Evolutionary conservation across 1,140 invertebrate species (phyloP).

Genomic region (Platyscapa corneri): DNA sequence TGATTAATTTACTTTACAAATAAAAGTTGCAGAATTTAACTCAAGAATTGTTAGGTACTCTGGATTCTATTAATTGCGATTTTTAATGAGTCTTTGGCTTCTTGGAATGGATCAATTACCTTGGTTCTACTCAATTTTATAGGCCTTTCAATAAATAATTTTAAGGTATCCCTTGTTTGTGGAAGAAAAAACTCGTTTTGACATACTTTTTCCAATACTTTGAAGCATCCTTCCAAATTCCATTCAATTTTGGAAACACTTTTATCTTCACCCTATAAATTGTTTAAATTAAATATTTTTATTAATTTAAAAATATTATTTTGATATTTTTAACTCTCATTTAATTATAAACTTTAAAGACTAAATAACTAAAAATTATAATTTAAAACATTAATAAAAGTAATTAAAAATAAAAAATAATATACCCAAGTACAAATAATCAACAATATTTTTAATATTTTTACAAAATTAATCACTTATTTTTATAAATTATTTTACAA

Average conservation of each 20-base stretch:
- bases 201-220: constrained; percentile 75
- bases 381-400: too few species aligned
- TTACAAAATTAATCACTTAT: too few species aligned
- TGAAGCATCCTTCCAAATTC: constrained; percentile 78
- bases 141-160: constrained; percentile 76
- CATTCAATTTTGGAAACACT: constrained; percentile 73
- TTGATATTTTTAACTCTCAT: too few species aligned
- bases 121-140: constrained; percentile 60
- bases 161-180: constrained; percentile 75
- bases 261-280: constrained; percentile 77
- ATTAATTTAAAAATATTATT: too few species aligned
- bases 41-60: constrained; percentile 57
- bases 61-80: constrained; percentile 56
- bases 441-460: too few species aligned
- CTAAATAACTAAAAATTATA: too few species aligned
- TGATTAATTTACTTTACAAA: constrained; percentile 37
- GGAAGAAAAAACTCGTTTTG: constrained; percentile 74
- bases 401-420: too few species aligned
- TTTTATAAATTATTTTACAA: neutral
- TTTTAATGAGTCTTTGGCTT: constrained; percentile 68
- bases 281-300: neutral
- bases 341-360: too few species aligned
- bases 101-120: constrained; percentile 65
- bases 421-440: too few species aligned
- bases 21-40: constrained; percentile 13